Percentiles rank a stretch among this genome's conserved stretches.
These are phyloP conservation scores for Euwallacea fornicatus DNA, from an alignment of 1,140 invertebrate genomes.

Conservation along the genomic window DNA sequence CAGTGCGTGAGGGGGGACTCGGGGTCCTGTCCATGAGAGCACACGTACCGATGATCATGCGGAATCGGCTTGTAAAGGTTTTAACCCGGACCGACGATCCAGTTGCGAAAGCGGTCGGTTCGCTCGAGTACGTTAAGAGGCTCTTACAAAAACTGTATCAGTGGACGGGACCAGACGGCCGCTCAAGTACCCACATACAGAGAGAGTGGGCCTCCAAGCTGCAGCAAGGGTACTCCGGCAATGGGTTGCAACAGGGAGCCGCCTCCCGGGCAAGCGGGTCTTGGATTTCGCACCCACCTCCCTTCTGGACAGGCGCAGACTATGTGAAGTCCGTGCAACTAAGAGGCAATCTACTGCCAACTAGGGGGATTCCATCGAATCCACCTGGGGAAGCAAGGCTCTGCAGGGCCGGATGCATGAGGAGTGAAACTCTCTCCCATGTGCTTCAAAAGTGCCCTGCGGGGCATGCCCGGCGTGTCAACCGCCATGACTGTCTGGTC, in stretches of 20 bases:
- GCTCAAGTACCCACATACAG: too few species aligned
- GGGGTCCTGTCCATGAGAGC: constrained; percentile 22
- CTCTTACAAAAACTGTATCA: not conserved
- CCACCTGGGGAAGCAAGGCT: not conserved
- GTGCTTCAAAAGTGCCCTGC: constrained; percentile 37
- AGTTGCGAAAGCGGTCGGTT: not conserved
- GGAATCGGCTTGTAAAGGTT: not conserved
- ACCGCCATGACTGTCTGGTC: constrained; percentile 28
- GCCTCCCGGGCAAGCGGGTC: constrained; percentile 4
- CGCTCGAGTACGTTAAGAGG: not conserved
- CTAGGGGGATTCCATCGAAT: constrained; percentile 18
- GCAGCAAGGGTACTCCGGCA: too few species aligned
- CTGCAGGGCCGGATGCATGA: not conserved
- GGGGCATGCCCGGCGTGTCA: constrained; percentile 28
- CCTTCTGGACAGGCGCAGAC: constrained; percentile 25
- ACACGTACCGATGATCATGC: constrained; percentile 4
- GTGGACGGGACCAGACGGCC: not conserved
- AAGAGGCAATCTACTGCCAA: constrained; percentile 18
- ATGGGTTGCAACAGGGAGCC: constrained; percentile 24
- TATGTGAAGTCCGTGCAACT: constrained; percentile 33
- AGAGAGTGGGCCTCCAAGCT: not conserved
- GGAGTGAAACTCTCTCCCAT: constrained; percentile 24
- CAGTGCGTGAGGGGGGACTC: constrained; percentile 40
- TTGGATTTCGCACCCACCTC: constrained; percentile 7
- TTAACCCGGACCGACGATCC: not conserved